Evolutionary conservation across 2,888 invertebrate genomes (phyloP), one percentile per base, ranked within the genome.

Genomic region (Eilema sororculum): DNA sequence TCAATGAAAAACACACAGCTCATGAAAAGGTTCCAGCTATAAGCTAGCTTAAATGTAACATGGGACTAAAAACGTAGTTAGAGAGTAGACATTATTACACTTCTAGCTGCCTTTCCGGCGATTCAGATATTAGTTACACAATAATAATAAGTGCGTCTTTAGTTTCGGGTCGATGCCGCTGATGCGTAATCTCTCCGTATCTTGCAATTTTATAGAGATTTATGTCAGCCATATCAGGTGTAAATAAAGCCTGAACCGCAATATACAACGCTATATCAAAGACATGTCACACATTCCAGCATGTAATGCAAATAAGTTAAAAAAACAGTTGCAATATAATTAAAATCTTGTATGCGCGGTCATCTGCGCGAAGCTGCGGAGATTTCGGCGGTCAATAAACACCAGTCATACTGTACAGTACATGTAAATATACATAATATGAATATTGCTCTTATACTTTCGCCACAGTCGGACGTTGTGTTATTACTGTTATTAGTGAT

Each of bases 341-440:
- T 37, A 41, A 37, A 41, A 41, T 41, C 24, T 13, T 16, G 12
- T 58, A 58, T 25, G 16, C 16, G 41, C 24, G 41, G 24, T 62
- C 28, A 52, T 63, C 28, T 63, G 12, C n/a, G 28, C 41, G 16
- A 60, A 60, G 59, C 37, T n/a, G 10, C n/a, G 8, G n/a, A 61
- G 61, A 22, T 61, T 30, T 61, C 10, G 12, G 22, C 33, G n/a
- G 62, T 62, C 24, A 65, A 65, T 65, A 33, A 37, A 57, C 33
- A n/a, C 16, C n/a, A n/a, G 13, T 20, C 9, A 22, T 33, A 33
- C 22, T 30, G n/a, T 1, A 10, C 28, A 4, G 28, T 28, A 28
- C 28, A 52, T 30, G 6, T 30, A 30, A n/a, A 52, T 20, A 52
- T 33, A 22, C 8, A 13, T 57, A 24, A 57, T 65, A 56, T 28